These are phyloP conservation scores for Scomber japonicus DNA, from an alignment of 2,113 vertebrate genomes.

Conservation along the genomic window DNA sequence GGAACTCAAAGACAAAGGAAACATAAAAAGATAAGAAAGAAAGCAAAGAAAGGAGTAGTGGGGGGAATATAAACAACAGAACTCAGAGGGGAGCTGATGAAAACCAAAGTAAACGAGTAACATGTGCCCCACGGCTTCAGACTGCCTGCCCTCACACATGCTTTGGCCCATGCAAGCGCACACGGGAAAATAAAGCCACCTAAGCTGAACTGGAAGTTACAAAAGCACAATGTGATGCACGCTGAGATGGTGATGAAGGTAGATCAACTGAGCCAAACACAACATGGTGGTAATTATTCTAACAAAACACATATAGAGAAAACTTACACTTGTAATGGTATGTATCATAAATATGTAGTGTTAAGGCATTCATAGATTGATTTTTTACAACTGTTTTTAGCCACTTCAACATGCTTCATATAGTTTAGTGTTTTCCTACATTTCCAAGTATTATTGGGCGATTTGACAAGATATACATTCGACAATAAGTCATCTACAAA, in stretches of 20 bases:
- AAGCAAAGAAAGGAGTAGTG: constrained; percentile 50
- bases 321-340: background rate
- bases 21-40: constrained; percentile 71
- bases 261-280: constrained; percentile 35
- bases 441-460: no score
- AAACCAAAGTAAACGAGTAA: constrained; percentile 78
- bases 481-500: background rate
- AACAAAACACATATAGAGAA: constrained; percentile 11
- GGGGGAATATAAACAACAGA: constrained; percentile 72
- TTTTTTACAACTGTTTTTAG: background rate
- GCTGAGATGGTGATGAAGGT: constrained; percentile 27
- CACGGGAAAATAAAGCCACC: constrained; percentile 50
- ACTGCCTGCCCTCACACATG: constrained; percentile 64
- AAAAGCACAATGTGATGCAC: constrained; percentile 55
- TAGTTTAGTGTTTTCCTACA: no score
- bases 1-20: constrained; percentile 52
- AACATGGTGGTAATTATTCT: constrained; percentile 18
- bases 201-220: constrained; percentile 51
- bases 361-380: background rate
- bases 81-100: constrained; percentile 73
- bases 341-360: background rate
- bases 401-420: no score
- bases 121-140: constrained; percentile 72
- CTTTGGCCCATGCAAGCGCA: constrained; percentile 40
- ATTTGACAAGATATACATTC: no score